Conservation (phyloP, 1,140 invertebrate genomes). For the Drosophila gunungcola region DNA sequence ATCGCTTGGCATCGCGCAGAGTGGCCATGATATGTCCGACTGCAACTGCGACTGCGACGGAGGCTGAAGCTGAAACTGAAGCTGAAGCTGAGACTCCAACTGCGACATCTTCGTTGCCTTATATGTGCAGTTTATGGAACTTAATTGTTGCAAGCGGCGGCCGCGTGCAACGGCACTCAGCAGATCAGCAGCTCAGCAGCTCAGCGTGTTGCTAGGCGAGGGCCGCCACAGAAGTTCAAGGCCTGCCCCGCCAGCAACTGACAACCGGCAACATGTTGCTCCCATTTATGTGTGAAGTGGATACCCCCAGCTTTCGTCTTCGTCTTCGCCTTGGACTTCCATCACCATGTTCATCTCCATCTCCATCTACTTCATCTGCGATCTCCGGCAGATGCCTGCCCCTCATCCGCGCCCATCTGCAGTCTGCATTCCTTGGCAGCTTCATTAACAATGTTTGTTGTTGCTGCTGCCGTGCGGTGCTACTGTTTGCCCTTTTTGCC, state of each 20-base stretch:
- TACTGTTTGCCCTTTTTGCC: slow-evolving; percentile 69
- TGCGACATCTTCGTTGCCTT: slow-evolving; percentile 74
- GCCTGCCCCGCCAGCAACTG: slow-evolving; percentile 8
- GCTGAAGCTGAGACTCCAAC: slow-evolving; percentile 14
- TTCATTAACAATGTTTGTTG: slow-evolving; percentile 78
- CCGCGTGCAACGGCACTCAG: slow-evolving; percentile 49
- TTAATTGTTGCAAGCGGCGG: slow-evolving; percentile 72
- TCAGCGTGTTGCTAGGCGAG: slow-evolving; percentile 46
- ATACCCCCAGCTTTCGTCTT: slow-evolving; percentile 2
- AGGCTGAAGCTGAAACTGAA: no score
- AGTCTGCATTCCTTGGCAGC: slow-evolving; percentile 80
- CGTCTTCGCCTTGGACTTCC: slow-evolving; percentile 11
- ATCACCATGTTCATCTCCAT: slow-evolving; percentile 31
- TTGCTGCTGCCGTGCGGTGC: slow-evolving; percentile 34
- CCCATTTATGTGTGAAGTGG: slow-evolving; percentile 81
- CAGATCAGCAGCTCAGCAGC: slow-evolving; percentile 31
- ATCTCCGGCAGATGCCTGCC: slow-evolving; percentile 2
- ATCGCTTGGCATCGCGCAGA: slow-evolving; percentile 32
- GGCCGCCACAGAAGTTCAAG: slow-evolving; percentile 37
- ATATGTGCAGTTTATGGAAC: slow-evolving; percentile 79
- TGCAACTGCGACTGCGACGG: slow-evolving; percentile 40
- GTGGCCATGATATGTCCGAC: slow-evolving; percentile 45
- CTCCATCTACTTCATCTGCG: slow-evolving; percentile 28
- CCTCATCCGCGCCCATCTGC: neutral
- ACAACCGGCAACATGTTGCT: slow-evolving; percentile 74